phyloP scores from a whole-genome alignment of 2,888 invertebrate species.

The Mesoligia furuncula region DNA sequence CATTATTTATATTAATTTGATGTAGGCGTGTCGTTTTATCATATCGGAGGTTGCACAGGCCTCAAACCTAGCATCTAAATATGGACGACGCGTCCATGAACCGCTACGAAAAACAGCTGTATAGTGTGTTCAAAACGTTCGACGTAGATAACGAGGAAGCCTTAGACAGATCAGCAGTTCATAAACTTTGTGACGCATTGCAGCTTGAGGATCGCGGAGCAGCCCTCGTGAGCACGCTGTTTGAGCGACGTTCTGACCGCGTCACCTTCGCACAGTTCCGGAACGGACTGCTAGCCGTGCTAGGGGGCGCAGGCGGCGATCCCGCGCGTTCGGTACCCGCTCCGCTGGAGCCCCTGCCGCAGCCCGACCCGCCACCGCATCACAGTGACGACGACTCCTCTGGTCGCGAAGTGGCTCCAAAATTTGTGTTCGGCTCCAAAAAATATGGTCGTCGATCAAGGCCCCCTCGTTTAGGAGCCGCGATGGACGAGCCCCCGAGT shows the following conservation, averaged over 20 bases:
- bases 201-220: slow-evolving; percentile 94
- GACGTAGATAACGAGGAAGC: slow-evolving; percentile 93
- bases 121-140: slow-evolving; percentile 95
- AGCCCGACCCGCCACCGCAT: slow-evolving; percentile 64
- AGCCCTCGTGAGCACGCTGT: slow-evolving; percentile 91
- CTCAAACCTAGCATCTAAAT: slow-evolving; percentile 45
- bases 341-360: slow-evolving; percentile 65
- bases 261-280: slow-evolving; percentile 94
- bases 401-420: slow-evolving; percentile 93
- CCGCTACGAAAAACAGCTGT: slow-evolving; percentile 95
- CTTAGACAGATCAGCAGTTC: slow-evolving; percentile 92
- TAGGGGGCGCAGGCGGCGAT: slow-evolving; percentile 89
- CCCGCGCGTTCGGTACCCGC: slow-evolving; percentile 66
- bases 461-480: slow-evolving; percentile 83
- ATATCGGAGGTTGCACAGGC: slow-evolving; percentile 23
- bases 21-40: slow-evolving; percentile 43
- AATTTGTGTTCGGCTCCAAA: slow-evolving; percentile 93
- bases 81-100: slow-evolving; percentile 89
- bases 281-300: slow-evolving; percentile 93
- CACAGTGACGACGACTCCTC: slow-evolving; percentile 90
- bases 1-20: slow-evolving; percentile 35
- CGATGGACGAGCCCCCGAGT: slow-evolving; percentile 65
- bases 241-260: slow-evolving; percentile 87
- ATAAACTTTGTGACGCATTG: slow-evolving; percentile 93
- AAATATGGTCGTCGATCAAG: slow-evolving; percentile 94